Percentiles rank a stretch among this genome's conserved stretches.
Evolutionary conservation across 2,888 invertebrate species (phyloP).

Genomic region (Spilarctia lutea): DNA sequence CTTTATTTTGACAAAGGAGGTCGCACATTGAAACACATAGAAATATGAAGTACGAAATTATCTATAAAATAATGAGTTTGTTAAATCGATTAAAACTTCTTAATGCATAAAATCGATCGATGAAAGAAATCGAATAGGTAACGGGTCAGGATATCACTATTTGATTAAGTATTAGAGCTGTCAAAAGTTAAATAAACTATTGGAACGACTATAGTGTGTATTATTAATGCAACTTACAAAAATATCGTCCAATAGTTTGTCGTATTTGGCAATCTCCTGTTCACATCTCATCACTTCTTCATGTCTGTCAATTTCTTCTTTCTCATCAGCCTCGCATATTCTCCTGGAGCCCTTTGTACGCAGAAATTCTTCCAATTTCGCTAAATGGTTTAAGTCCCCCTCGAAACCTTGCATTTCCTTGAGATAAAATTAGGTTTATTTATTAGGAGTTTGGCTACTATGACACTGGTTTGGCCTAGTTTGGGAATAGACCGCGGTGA

Average conservation of each 20-base stretch:
- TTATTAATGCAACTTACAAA: slow-evolving; percentile 79
- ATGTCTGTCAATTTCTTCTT: slow-evolving; percentile 89
- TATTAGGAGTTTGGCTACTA: neutral
- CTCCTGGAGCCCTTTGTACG: slow-evolving; percentile 93
- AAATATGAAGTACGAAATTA: too few species aligned
- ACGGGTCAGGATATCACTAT: too few species aligned
- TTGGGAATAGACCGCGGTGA: neutral
- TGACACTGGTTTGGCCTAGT: neutral
- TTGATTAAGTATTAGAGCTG: too few species aligned
- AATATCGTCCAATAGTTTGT: slow-evolving; percentile 90
- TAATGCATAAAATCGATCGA: too few species aligned
- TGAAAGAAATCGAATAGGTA: too few species aligned
- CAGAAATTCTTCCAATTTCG: slow-evolving; percentile 93
- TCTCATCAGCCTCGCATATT: slow-evolving; percentile 91
- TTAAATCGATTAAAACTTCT: too few species aligned
- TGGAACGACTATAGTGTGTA: neutral
- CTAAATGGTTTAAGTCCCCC: slow-evolving; percentile 93
- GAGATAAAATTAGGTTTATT: neutral
- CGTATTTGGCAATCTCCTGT: slow-evolving; percentile 90
- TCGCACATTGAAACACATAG: too few species aligned
- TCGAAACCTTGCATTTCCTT: slow-evolving; percentile 95
- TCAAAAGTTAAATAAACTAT: too few species aligned
- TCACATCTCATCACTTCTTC: slow-evolving; percentile 89
- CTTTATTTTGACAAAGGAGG: too few species aligned
- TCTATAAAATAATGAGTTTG: too few species aligned